Evolutionary conservation across 1,140 invertebrate species (phyloP).

Genomic region (Euwallacea fornicatus): DNA sequence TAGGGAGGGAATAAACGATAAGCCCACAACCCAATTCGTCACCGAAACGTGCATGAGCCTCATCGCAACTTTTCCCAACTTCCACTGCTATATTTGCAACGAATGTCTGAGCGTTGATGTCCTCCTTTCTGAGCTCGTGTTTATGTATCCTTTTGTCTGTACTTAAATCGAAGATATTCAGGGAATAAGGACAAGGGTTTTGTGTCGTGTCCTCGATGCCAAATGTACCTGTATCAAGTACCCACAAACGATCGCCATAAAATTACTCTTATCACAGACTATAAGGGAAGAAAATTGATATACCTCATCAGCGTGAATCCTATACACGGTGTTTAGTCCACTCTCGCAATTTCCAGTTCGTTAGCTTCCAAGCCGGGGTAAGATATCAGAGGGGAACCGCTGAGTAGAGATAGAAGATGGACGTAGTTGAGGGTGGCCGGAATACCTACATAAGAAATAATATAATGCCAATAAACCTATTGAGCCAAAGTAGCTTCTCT

Average conservation of each 20-base stretch:
- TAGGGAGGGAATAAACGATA: conserved; percentile 77
- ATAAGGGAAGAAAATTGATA: conserved; percentile 2
- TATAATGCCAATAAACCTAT: background rate
- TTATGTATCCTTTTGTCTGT: conserved; percentile 65
- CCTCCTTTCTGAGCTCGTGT: conserved; percentile 69
- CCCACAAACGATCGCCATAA: conserved; percentile 74
- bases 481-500: conserved; percentile 40
- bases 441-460: conserved; percentile 60
- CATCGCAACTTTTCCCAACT: conserved; percentile 71
- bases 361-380: conserved; percentile 77
- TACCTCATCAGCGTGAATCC: conserved; percentile 67
- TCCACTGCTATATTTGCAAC: conserved; percentile 82
- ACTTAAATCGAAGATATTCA: conserved; percentile 75
- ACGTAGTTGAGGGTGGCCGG: conserved; percentile 81
- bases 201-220: conserved; percentile 70
- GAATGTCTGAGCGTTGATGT: conserved; percentile 75
- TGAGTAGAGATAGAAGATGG: conserved; percentile 61
- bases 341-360: conserved; percentile 71
- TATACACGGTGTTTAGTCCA: conserved; percentile 74
- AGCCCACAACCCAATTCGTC: conserved; percentile 80
- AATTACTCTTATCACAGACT: background rate
- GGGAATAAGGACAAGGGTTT: conserved; percentile 68
- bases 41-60: conserved; percentile 77
- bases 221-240: conserved; percentile 77
- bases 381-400: conserved; percentile 72